Evolutionary conservation across 2,797 vertebrate genomes (phyloP).

Genomic region (Avahi laniger): DNA sequence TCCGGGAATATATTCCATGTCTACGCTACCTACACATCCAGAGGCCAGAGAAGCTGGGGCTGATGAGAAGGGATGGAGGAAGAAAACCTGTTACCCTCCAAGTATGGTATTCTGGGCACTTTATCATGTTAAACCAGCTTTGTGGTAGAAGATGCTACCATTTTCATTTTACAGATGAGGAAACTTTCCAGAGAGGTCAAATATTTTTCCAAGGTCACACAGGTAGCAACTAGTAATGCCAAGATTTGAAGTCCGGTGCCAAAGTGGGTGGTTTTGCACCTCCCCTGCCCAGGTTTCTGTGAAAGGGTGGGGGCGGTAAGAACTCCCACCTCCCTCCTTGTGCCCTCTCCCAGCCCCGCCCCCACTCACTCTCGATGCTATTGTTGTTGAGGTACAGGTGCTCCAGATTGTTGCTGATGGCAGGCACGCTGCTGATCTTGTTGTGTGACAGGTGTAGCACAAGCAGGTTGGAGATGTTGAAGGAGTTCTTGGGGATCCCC

Average conservation of each 20-base stretch:
- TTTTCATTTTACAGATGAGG: not conserved
- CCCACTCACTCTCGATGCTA: conserved; percentile 93
- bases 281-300: not conserved
- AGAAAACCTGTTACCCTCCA: not conserved
- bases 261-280: not conserved
- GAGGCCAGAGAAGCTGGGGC: not conserved
- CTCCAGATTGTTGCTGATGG: conserved; percentile 92
- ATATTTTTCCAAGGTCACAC: not conserved
- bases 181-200: not conserved
- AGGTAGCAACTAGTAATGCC: not conserved
- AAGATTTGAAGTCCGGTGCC: not conserved
- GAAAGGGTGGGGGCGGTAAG: not conserved
- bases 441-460: conserved; percentile 97
- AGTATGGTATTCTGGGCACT: not conserved
- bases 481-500: conserved; percentile 93
- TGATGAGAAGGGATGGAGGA: not conserved
- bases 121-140: not conserved
- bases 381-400: conserved; percentile 98
- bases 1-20: not conserved
- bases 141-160: not conserved
- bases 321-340: not conserved
- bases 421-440: conserved; percentile 91
- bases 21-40: not conserved
- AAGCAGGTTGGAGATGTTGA: conserved; percentile 94
- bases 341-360: rapidly evolving